phyloP scores from a whole-genome alignment of 2,797 vertebrate species.

The Enteromius unitaeniatus region DNA sequence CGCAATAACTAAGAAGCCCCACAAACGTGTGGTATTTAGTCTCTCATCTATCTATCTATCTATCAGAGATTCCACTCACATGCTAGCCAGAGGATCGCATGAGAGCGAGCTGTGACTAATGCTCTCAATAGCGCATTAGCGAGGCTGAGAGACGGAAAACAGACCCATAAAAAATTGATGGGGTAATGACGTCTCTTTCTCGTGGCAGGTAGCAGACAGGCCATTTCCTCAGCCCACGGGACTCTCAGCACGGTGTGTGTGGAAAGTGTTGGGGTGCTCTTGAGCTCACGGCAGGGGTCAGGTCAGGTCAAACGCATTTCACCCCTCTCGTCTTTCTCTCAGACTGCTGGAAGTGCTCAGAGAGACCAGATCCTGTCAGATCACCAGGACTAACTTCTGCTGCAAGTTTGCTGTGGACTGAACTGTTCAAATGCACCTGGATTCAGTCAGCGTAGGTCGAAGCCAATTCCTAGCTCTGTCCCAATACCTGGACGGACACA shows the following conservation, averaged over 20 bases:
- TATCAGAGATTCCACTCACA: conserved; percentile 17
- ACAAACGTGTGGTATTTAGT: conserved; percentile 27
- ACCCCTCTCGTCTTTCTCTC: conserved; percentile 6
- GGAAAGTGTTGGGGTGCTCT: neutral
- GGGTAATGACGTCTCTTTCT: conserved; percentile 42
- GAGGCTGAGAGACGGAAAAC: conserved; percentile 51
- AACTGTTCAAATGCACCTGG: neutral
- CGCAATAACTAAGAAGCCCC: conserved; percentile 38
- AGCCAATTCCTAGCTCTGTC: no score
- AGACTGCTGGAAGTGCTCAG: neutral
- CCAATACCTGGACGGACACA: no score
- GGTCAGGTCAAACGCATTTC: conserved; percentile 43
- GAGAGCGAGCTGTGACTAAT: conserved; percentile 71
- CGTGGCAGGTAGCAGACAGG: conserved; percentile 41
- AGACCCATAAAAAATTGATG: conserved; percentile 48
- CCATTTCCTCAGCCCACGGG: conserved; percentile 19
- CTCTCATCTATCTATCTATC: conserved; percentile 29
- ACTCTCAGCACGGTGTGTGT: conserved; percentile 12
- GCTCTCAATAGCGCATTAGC: conserved; percentile 66
- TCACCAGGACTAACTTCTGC: neutral
- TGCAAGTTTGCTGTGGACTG: neutral
- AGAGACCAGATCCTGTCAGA: neutral
- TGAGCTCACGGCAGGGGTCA: neutral
- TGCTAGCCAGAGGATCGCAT: conserved; percentile 50
- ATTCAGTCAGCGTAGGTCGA: no score